Evolutionary conservation across 2,113 vertebrate species (phyloP), one percentile per base, ranked within the genome.

Genomic region (Polypterus bichir): DNA sequence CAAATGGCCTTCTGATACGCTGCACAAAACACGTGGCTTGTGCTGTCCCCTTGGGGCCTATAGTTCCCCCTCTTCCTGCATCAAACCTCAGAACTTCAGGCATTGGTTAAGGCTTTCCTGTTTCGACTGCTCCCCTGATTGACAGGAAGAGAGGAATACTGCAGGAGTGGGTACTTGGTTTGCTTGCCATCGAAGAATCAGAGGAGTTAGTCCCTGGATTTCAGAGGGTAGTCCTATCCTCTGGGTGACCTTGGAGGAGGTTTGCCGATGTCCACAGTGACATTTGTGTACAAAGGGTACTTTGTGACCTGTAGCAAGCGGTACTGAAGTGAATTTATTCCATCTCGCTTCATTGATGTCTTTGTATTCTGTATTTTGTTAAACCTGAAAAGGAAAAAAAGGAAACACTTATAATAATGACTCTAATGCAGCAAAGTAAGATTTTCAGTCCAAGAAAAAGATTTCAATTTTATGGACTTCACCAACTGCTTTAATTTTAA

Each of bases 351-450:
- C 96, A 98, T 98, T 1, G 92, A 97, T 88, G 92, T 88, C 87
- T 97, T 98, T 3, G 96, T 98, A 81, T 97, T 97, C 75, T 98
- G 94, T 73, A 98, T 98, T 86, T 97, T 97, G 74, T 89, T 97
- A 78, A 98, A 98, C 74, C 96, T 98, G 77, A 55, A 61, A 4
- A 53, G 46, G 65, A 47, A 67, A 6, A 49, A 54, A 54, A 59
- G 54, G 9, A 67, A 52, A 27, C 27, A 27, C 27, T 27, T 27
- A 27, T 27, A 27, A 27, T 27, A 27, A 27, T 27, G 27, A 27
- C 27, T 27, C 27, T 27, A 27, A 27, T 27, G 27, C 27, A 27
- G 27, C 27, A 27, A 27, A 27, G 27, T 27, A 27, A 27, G 27
- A 27, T 27, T 27, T 27, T 27, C 27, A 27, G n/a, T n/a, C 7